phyloP scores from a whole-genome alignment of 2,888 invertebrate genomes.

The Trichogramma evanescens region DNA sequence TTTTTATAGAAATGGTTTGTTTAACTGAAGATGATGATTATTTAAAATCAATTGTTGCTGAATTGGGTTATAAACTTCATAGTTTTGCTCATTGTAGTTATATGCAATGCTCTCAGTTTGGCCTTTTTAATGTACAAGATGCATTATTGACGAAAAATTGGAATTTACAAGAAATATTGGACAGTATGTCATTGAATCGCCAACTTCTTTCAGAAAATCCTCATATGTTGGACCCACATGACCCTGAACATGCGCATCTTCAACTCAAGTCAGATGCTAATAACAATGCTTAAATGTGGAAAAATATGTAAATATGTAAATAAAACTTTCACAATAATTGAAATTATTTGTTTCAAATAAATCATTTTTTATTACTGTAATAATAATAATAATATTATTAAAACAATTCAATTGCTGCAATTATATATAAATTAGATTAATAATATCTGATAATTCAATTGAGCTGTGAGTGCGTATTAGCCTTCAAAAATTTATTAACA shows the following conservation, averaged over 20 bases:
- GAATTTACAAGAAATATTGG: conserved; percentile 61
- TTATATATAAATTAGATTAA: background rate
- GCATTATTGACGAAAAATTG: conserved; percentile 79
- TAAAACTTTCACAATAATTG: conserved; percentile 16
- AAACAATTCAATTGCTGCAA: background rate
- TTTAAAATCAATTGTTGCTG: conserved; percentile 71
- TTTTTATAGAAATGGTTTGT: conserved; percentile 70
- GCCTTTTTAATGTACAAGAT: conserved; percentile 68
- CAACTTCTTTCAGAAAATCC: conserved; percentile 48
- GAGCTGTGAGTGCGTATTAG: no score
- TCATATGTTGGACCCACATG: conserved; percentile 12
- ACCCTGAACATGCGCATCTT: conserved; percentile 14
- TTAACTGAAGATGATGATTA: conserved; percentile 79
- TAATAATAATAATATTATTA: conserved; percentile 4
- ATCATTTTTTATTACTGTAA: conserved; percentile 19
- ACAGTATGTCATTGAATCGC: conserved; percentile 57
- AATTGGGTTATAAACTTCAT: conserved; percentile 72
- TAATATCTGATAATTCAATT: no score
- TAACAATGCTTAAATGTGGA: background rate
- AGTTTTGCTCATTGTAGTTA: conserved; percentile 74
- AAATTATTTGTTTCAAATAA: conserved; percentile 15
- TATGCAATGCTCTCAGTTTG: conserved; percentile 75
- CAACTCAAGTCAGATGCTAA: background rate
- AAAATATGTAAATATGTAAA: conserved; percentile 7
- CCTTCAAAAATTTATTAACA: background rate